Percentiles rank a stretch among this genome's conserved stretches.
phyloP scores from a whole-genome alignment of 2,113 vertebrate genomes.

The zebrafish (Danio rerio) region DNA sequence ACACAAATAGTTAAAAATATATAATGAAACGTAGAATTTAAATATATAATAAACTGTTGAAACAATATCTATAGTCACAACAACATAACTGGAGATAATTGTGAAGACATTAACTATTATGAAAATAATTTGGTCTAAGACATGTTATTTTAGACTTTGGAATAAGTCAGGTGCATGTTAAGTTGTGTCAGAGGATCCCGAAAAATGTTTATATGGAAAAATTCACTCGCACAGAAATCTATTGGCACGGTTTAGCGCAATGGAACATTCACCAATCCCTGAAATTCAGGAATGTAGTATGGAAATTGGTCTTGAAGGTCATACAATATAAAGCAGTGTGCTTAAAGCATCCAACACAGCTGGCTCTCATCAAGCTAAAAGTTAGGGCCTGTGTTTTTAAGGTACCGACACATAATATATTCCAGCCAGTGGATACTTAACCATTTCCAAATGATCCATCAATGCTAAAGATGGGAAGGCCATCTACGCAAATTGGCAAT shows the following conservation, averaged over 20 bases:
- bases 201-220: conserved; percentile 43
- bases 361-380: conserved; percentile 3
- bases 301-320: background rate
- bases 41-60: background rate
- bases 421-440: conserved; percentile 50
- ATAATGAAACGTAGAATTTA: too few species aligned
- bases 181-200: background rate
- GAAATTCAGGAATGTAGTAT: conserved; percentile 14
- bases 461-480: conserved; percentile 59
- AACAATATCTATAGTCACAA: background rate
- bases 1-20: too few species aligned
- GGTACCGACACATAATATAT: conserved; percentile 23
- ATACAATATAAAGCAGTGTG: background rate
- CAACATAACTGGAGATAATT: too few species aligned
- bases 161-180: background rate
- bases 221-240: conserved; percentile 30
- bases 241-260: conserved; percentile 68
- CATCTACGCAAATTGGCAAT: conserved; percentile 18
- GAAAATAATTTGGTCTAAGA: background rate
- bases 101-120: too few species aligned
- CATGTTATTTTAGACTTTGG: background rate
- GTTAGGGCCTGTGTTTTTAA: conserved; percentile 3
- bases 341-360: background rate
- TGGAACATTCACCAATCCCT: conserved; percentile 34
- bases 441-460: conserved; percentile 43